Evolutionary conservation across 1,140 invertebrate species (phyloP).

Genomic region (Rhyacophila brunnea): DNA sequence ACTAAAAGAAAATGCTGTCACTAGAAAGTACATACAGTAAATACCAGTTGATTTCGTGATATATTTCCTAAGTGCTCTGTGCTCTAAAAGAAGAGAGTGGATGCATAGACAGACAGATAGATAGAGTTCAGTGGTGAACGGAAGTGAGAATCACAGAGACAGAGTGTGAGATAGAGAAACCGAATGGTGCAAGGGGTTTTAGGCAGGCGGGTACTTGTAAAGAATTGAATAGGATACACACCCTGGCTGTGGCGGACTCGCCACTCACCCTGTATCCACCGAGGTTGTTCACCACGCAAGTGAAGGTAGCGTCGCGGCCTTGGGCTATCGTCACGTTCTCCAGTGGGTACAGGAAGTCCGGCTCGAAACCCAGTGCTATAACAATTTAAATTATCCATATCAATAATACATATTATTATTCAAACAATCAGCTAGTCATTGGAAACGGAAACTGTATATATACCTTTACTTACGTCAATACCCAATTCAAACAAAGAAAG

Average conservation of each 20-base stretch:
- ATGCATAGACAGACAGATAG: slow-evolving; percentile 28
- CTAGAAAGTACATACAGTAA: background rate
- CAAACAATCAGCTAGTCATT: no score
- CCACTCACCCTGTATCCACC: slow-evolving; percentile 91
- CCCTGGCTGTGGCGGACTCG: slow-evolving; percentile 76
- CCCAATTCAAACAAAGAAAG: no score
- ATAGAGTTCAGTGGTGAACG: slow-evolving; percentile 16
- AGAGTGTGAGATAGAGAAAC: slow-evolving; percentile 32
- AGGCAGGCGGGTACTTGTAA: slow-evolving; percentile 48
- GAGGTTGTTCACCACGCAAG: slow-evolving; percentile 86
- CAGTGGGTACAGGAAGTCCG: slow-evolving; percentile 80
- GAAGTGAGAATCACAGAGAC: slow-evolving; percentile 19
- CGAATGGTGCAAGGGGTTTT: slow-evolving; percentile 26
- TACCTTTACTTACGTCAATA: no score
- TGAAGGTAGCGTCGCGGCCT: slow-evolving; percentile 84
- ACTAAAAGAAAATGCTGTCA: background rate
- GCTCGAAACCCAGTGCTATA: slow-evolving; percentile 65
- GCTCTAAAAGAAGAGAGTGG: slow-evolving; percentile 29
- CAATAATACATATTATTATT: no score
- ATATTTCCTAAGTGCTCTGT: slow-evolving; percentile 32
- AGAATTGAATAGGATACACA: slow-evolving; percentile 62
- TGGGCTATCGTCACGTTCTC: slow-evolving; percentile 85
- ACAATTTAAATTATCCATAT: slow-evolving; percentile 37
- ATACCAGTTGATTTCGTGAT: background rate
- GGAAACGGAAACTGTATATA: no score